Evolutionary conservation across 1,140 invertebrate genomes (phyloP).

Genomic region (Drosophila insularis): DNA sequence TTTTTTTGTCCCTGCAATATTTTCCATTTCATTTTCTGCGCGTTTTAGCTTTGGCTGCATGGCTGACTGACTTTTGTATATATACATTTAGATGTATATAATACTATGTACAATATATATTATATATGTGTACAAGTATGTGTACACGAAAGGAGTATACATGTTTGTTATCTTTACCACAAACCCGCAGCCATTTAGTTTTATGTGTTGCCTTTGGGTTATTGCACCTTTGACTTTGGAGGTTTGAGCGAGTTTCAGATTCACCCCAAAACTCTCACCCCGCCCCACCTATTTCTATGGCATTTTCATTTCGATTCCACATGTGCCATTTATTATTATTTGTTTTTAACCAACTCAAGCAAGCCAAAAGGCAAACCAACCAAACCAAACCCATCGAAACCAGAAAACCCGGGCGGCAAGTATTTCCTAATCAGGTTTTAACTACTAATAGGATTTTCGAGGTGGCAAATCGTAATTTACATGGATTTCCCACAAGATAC

Average conservation of each 20-base stretch:
- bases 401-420: constrained; percentile 55
- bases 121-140: constrained; percentile 20
- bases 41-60: constrained; percentile 75
- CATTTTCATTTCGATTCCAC: constrained; percentile 11
- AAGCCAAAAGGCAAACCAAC: background rate
- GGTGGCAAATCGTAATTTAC: constrained; percentile 83
- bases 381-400: background rate
- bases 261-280: background rate
- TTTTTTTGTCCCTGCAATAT: constrained; percentile 61
- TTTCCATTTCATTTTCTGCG: constrained; percentile 80
- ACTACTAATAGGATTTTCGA: constrained; percentile 80
- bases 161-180: constrained; percentile 65
- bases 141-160: constrained; percentile 16
- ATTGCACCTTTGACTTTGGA: constrained; percentile 78
- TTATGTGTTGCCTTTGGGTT: constrained; percentile 70
- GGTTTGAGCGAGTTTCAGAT: constrained; percentile 45
- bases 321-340: constrained; percentile 75
- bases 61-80: constrained; percentile 57
- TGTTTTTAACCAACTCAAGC: constrained; percentile 59
- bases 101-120: constrained; percentile 10
- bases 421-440: constrained; percentile 80
- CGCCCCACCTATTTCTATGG: constrained; percentile 10
- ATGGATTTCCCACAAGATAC: constrained; percentile 81
- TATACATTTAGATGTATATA: constrained; percentile 36
- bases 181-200: constrained; percentile 75